Percentiles rank a stretch among this genome's conserved stretches.
phyloP scores from a whole-genome alignment of 2,888 invertebrate species.

The Lasioglossum figueresi region DNA sequence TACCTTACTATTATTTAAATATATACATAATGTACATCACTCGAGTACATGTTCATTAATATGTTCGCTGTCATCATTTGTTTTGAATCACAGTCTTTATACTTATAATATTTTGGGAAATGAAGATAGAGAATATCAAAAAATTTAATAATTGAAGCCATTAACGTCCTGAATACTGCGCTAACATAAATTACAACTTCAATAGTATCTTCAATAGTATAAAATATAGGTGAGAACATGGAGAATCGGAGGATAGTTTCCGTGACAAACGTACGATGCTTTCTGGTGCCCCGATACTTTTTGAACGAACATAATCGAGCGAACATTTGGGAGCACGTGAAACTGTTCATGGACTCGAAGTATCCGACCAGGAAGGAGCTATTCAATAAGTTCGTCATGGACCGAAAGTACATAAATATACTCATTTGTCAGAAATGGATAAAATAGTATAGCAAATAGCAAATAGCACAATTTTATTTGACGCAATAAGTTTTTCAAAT shows the following conservation, averaged over 20 bases:
- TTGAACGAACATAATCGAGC: slow-evolving; percentile 88
- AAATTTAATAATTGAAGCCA: background rate
- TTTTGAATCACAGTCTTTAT: background rate
- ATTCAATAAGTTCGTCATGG: slow-evolving; percentile 85
- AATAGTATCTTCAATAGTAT: background rate
- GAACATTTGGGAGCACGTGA: slow-evolving; percentile 88
- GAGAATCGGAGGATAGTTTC: slow-evolving; percentile 89
- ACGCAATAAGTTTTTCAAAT: too few species aligned
- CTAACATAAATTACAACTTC: background rate
- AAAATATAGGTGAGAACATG: slow-evolving; percentile 86
- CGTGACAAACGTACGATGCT: slow-evolving; percentile 87
- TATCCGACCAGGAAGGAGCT: slow-evolving; percentile 86
- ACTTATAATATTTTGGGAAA: background rate
- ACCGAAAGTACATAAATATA: slow-evolving; percentile 80
- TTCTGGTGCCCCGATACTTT: slow-evolving; percentile 90
- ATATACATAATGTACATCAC: background rate
- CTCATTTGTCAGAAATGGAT: background rate
- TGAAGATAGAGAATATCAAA: background rate
- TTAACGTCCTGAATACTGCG: background rate
- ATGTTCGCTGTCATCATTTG: background rate
- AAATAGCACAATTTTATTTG: background rate
- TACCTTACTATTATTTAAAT: background rate
- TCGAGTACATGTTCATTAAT: background rate
- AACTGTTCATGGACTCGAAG: slow-evolving; percentile 86
- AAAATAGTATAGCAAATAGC: background rate